Base-by-base conservation (phyloP, 2,113 vertebrate species). In the Bostrychus sinensis region DNA sequence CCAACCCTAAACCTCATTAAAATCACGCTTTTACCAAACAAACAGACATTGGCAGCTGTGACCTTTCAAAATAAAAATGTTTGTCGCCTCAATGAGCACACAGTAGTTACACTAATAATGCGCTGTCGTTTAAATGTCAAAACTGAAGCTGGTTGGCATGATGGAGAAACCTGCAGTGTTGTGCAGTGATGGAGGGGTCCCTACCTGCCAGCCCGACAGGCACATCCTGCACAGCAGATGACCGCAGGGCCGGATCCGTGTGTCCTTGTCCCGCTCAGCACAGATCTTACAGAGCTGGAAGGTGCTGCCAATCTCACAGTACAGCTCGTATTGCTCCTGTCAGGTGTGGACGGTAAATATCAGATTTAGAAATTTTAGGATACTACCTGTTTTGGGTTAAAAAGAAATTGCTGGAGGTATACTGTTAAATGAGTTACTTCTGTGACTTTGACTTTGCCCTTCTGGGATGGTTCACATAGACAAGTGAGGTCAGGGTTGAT, bases 271-370 rank as follows among this genome's bases (percentile, higher is more conserved):
- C 12, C 86, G 84, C 85, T 94, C 94, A 0, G 94, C 62, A 1
- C 95, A 96, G 86, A 96, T 95, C 64, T 96, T 96, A 60, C 95
- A 96, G 46, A 94, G 86, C 81, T 96, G 91, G 56, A 95, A 96
- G 0, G 93, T 94, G 86, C 94, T 95, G 54, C 93, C 86, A 48
- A 96, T 94, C 45, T 94, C 93, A 80, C 93, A 94, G 78, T 96
- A 95, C 0, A 95, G 82, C 77, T 91, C 93, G 68, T 94, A 94
- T 77, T 96, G 92, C 37, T 96, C 95, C 94, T 95, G 80, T 41
- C 2, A 10, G 25, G 45, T 9, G 19, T 11, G 19, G 20, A 28
- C 7, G 48, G 12, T 11, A 10, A 9, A 34, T 10, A 34, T 34
- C 32, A 34, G 11, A 7, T 7, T 22, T 11, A 8, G 17, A 56